Conservation (phyloP, 2,888 invertebrate genomes). For the Tipula vernalis region DNA sequence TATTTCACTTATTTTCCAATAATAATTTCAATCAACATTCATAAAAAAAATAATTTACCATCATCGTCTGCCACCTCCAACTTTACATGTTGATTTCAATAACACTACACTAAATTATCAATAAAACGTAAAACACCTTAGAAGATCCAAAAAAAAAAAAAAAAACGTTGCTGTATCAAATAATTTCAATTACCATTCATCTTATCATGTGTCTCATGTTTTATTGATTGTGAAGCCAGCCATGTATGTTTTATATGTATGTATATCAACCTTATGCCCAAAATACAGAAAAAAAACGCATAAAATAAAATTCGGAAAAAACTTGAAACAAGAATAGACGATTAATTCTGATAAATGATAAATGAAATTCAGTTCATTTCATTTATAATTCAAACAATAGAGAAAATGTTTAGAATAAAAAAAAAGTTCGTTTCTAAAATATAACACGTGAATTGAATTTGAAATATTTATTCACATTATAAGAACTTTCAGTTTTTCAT, state of each 20-base stretch:
- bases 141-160: not conserved
- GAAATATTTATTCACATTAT: not conserved
- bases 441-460: not conserved
- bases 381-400: not conserved
- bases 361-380: not conserved
- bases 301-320: not conserved
- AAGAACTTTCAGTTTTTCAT: not conserved
- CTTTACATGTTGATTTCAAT: not conserved
- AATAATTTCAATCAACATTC: no score
- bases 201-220: not conserved
- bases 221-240: not conserved
- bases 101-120: not conserved
- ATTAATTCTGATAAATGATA: not conserved
- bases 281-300: not conserved
- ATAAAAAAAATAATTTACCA: no score
- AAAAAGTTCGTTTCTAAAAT: not conserved
- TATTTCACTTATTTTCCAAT: no score
- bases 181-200: not conserved
- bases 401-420: not conserved
- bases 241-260: not conserved
- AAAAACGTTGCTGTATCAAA: not conserved
- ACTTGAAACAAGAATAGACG: not conserved
- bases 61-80: no score
- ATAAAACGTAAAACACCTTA: not conserved
- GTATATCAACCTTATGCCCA: not conserved